Conservation (phyloP, 1,140 invertebrate genomes). For the Limonius californicus region DNA sequence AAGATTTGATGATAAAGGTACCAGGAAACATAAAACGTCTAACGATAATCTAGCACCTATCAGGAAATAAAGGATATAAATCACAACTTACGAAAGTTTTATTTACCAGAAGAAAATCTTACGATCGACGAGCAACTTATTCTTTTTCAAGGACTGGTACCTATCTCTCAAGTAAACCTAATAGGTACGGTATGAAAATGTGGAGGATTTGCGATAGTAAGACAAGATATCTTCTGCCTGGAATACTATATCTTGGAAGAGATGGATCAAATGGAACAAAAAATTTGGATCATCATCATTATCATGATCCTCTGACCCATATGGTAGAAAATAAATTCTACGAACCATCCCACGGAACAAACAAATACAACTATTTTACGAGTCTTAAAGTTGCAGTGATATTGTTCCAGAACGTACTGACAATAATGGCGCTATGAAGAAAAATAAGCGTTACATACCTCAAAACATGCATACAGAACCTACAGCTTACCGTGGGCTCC, state of each 20-base stretch:
- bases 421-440: too few relatives aligned
- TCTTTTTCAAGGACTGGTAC: too few relatives aligned
- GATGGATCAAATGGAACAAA: neutral
- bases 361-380: too few relatives aligned
- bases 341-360: too few relatives aligned
- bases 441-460: too few relatives aligned
- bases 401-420: too few relatives aligned
- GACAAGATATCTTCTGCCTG: neutral
- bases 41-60: constrained; percentile 10
- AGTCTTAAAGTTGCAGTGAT: too few relatives aligned
- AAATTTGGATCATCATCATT: neutral
- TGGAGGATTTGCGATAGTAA: constrained; percentile 22
- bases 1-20: constrained; percentile 15
- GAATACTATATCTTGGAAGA: neutral
- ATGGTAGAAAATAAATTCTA: neutral
- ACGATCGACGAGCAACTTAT: too few relatives aligned
- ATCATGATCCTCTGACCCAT: neutral
- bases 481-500: too few relatives aligned
- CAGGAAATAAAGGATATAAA: neutral
- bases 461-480: too few relatives aligned
- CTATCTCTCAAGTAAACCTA: constrained; percentile 45
- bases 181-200: constrained; percentile 47
- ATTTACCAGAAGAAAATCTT: constrained; percentile 19
- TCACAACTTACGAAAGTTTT: constrained; percentile 11
- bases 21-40: neutral